Evolutionary conservation across 2,888 invertebrate genomes (phyloP), one percentile per base, ranked within the genome.

Genomic region (Halictus ligatus): DNA sequence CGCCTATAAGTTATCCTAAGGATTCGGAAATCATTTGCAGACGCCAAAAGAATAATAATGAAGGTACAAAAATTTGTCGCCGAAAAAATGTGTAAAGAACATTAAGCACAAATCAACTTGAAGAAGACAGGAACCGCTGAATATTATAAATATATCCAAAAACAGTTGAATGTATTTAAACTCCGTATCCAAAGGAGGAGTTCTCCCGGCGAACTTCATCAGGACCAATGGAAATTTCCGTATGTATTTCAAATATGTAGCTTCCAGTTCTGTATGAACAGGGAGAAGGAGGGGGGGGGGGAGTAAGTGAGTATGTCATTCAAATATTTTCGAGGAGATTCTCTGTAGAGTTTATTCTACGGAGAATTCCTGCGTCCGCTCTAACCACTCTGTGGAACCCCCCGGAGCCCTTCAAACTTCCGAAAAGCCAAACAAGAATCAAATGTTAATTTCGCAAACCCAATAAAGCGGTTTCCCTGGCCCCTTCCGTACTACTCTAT

Each of bases 361-460:
- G 2, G n/a, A 71, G 43, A 43, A 43, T 71, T 71, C 13, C 71
- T 10, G 43, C 21, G 40, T 69, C 69, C 69, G 35, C 13, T 43
- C 43, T 21, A 71, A 43, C 43, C n/a, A n/a, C n/a, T 12, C n/a
- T 7, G n/a, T 43, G n/a, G 71, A 43, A 71, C 71, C 43, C 35
- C 29, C 12, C 40, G n/a, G 43, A 43, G 12, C 71, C 40, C 71
- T 71, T 71, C 21, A n/a, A 43, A 71, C 71, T 71, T 43, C 13
- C 12, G 43, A 43, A 71, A 71, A 71, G 71, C 71, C 43, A 71
- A 71, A 71, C 43, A 71, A 43, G 43, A 43, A 43, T 71, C 71
- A n/a, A 71, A 71, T 43, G 71, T 71, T 71, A 71, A 71, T 43
- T 71, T 43, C n/a, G 12, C n/a, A 77, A 71, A 71, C 12, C 71